Evolutionary conservation across 2,113 vertebrate genomes (phyloP), one percentile per base, ranked within the genome.

Genomic region (Vanacampus margaritifer): DNA sequence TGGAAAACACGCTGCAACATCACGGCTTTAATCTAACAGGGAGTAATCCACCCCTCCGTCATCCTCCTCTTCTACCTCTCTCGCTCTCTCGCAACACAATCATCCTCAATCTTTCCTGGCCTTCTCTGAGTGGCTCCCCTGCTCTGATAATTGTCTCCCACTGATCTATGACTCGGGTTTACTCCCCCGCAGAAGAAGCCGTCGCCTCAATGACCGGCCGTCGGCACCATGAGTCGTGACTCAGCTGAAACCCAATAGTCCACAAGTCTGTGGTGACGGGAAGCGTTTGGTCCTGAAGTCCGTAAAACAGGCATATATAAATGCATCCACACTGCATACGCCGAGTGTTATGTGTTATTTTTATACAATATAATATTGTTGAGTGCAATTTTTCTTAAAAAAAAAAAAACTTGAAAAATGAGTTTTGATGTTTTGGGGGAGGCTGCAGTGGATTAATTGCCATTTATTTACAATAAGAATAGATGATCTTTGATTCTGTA

Each of bases 171-270:
- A 43, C 60, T 76, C 51, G 60, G 67, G 26, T 73, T 11, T 43
- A 77, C 74, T 85, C 74, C 79, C 82, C 64, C 78, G 41, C 26
- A 65, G 48, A 62, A 74, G 48, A 77, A 71, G 50, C 60, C 51
- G 61, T 73, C 65, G 65, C 73, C 69, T 24, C 13, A n/a, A 51
- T 59, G 72, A 75, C 70, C 57, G 60, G 62, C 23, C 61, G 26
- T 74, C 32, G 74, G 41, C 62, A 37, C 14, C 57, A 37, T n/a
- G n/a, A n/a, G 41, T 26, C 51, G 75, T 83, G 79, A 72, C 72
- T 86, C 74, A 81, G 69, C 68, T 70, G 72, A 86, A 84, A 79
- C 35, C 2, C 9, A 53, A 80, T 61, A 68, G 46, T 70, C 35
- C 26, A 59, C 66, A 67, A 61, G 41, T 62, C 21, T 65, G 17